Base-by-base conservation (phyloP, 2,113 vertebrate species). In the Microcebus lehilahytsara region DNA sequence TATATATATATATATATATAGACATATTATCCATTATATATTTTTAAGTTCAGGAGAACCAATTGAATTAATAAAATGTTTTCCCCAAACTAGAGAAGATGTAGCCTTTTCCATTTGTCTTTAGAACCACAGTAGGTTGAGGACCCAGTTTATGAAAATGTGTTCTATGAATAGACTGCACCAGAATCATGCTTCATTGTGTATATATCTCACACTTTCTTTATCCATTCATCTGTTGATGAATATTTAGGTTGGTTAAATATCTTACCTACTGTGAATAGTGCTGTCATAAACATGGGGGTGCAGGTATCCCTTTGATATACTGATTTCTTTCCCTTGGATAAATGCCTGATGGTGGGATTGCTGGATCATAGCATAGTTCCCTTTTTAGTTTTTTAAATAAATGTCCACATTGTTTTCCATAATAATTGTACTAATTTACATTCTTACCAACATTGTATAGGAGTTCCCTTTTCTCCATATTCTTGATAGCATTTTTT, bases 11-110 rank as follows among this genome's bases (percentile, higher is more conserved):
- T 42, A 42, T 5, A 42, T 42, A 42, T 42, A 42, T 42, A 42
- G 1, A 42, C 40, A 42, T 42, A 42, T 42, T 42, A 42, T 42
- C 42, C 6, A 6, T 87, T 7, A 27, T 67, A 23, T 49, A 16
- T 0, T 66, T 49, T 46, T 60, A n/a, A 85, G 1, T 62, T 80
- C 58, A 81, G 22, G 51, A 84, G 1, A 91, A 67, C 66, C n/a
- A 58, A 6, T 66, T 90, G 71, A 85, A 66, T 51, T 16, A 22
- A 69, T 84, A 23, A 93, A 77, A 10, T 80, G 79, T 93, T 93
- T 14, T 67, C 16, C 1, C 85, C 69, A 90, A 72, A 49, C 0
- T 37, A 40, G 40, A 2, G 25, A 0, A 80, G 81, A 53, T 32
- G 10, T 85, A 40, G 0, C 4, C 8, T 91, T 78, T 53, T 56